Percentiles rank a stretch among this genome's conserved stretches.
These are phyloP conservation scores for Melanargia galathea DNA, from an alignment of 2,888 invertebrate species.

Conservation along the genomic window DNA sequence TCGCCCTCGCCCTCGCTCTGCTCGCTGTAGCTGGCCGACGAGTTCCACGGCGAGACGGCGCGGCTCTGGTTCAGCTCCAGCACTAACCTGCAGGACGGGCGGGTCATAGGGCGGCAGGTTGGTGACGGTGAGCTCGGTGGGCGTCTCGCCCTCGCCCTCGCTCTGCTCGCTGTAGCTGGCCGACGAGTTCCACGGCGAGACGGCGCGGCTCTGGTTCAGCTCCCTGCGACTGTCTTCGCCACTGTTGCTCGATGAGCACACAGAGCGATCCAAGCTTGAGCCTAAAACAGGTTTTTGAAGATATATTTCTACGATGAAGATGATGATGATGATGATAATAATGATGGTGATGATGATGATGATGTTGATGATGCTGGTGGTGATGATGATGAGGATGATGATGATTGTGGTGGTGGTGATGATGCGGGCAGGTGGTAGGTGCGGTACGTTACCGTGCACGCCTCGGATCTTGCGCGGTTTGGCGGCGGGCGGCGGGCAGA, in stretches of 20 bases:
- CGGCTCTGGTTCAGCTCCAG: too few species aligned
- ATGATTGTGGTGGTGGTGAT: too few species aligned
- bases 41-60: too few species aligned
- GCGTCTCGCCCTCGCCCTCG: constrained; percentile 59
- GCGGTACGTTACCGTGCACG: constrained; percentile 61
- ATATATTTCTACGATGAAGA: not conserved
- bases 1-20: too few species aligned
- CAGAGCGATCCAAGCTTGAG: constrained; percentile 65
- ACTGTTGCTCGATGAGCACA: constrained; percentile 72
- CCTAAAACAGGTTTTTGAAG: constrained; percentile 13
- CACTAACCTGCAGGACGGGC: constrained; percentile 57
- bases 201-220: constrained; percentile 57
- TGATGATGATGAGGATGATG: too few species aligned
- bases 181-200: constrained; percentile 76
- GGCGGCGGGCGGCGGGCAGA: constrained; percentile 65
- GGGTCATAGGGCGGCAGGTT: constrained; percentile 71
- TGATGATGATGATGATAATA: too few species aligned
- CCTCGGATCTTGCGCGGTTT: constrained; percentile 71
- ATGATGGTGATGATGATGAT: too few species aligned
- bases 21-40: too few species aligned
- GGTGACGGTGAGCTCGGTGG: constrained; percentile 69
- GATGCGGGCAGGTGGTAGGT: not conserved
- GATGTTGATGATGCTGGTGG: too few species aligned
- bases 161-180: constrained; percentile 72
- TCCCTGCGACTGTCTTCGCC: constrained; percentile 64